Percentiles rank a stretch among this genome's conserved stretches.
phyloP scores from a whole-genome alignment of 2,797 vertebrate species.

The Sarcoramphus papa region DNA sequence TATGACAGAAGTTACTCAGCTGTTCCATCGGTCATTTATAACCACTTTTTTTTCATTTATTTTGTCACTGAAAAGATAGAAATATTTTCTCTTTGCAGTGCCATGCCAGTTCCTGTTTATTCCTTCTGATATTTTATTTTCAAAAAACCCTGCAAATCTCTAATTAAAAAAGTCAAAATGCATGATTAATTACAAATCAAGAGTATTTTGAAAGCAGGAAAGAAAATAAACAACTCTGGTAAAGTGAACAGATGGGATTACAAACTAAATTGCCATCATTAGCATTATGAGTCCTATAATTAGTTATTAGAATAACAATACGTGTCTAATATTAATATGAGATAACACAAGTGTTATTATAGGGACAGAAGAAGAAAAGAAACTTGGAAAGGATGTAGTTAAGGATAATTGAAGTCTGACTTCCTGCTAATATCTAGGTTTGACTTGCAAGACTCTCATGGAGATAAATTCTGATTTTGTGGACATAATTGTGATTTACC shows the following conservation, averaged over 20 bases:
- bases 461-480: not conserved
- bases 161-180: not conserved
- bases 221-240: constrained; percentile 29
- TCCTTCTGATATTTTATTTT: not conserved
- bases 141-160: not conserved
- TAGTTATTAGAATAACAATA: constrained; percentile 53
- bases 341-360: not conserved
- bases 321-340: constrained; percentile 1
- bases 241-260: constrained; percentile 45
- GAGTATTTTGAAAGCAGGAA: constrained; percentile 17
- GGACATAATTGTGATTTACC: not conserved
- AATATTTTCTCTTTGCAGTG: not conserved
- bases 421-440: not conserved
- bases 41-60: not conserved
- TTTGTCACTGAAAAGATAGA: not conserved
- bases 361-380: not conserved
- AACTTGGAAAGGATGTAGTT: not conserved
- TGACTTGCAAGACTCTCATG: not conserved
- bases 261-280: constrained; percentile 31
- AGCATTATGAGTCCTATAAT: constrained; percentile 29
- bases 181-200: constrained; percentile 12
- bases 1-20: not conserved
- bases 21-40: not conserved
- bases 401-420: not conserved
- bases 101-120: not conserved